Conservation (phyloP, 2,113 vertebrate species). For the Cavia porcellus region DNA sequence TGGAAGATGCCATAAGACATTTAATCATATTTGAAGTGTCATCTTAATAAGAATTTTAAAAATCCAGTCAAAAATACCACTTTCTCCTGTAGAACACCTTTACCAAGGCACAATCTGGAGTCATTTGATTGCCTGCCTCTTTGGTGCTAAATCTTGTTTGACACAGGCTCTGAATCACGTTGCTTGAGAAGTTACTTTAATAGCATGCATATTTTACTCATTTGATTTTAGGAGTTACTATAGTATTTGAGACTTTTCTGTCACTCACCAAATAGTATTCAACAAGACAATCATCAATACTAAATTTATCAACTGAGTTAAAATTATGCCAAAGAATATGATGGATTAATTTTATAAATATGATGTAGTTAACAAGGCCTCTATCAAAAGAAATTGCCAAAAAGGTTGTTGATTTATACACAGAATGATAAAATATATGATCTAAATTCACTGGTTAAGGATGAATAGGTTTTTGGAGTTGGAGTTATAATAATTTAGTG, state of each 20-base stretch:
- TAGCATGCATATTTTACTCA: slow-evolving; percentile 15
- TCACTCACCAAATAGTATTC: not conserved
- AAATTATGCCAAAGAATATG: not conserved
- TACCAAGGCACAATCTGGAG: not conserved
- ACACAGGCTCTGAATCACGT: not conserved
- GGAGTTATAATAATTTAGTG: slow-evolving; percentile 19
- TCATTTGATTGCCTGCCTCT: not conserved
- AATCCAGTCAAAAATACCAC: not conserved
- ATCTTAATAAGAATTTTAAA: slow-evolving; percentile 41
- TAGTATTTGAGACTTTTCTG: not conserved
- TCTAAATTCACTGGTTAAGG: slow-evolving; percentile 27
- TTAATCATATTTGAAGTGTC: not conserved
- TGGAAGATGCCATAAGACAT: slow-evolving; percentile 10
- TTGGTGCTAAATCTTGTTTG: not conserved
- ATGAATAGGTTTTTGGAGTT: not conserved
- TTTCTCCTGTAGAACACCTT: not conserved
- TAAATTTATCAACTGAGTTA: not conserved
- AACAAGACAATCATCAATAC: not conserved
- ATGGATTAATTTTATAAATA: not conserved
- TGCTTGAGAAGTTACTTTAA: slow-evolving; percentile 25
- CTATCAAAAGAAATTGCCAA: not conserved
- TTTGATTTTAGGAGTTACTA: not conserved
- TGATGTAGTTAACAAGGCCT: not conserved
- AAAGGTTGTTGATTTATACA: not conserved
- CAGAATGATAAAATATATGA: not conserved